A percentile compares a stretch with the other conserved stretches of the same genome.
Evolutionary conservation across 2,113 vertebrate species (phyloP).

Genomic region (Suricata suricatta): DNA sequence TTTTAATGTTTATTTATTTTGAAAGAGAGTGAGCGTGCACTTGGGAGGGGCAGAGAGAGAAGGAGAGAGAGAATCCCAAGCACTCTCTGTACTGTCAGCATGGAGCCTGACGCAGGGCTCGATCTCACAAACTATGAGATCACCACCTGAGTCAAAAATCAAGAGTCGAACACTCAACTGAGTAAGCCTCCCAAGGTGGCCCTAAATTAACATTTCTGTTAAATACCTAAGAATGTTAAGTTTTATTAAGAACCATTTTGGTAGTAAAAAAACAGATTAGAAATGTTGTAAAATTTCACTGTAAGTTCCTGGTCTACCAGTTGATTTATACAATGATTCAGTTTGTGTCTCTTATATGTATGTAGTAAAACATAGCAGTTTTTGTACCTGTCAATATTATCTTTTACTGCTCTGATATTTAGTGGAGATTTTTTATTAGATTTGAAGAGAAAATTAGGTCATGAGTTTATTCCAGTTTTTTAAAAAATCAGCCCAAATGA

Average conservation of each 20-base stretch:
- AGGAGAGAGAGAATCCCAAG: no score
- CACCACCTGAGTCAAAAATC: no score
- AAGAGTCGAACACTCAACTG: no score
- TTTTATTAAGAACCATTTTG: slow-evolving; percentile 52
- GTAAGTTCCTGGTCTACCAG: slow-evolving; percentile 10
- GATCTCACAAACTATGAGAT: no score
- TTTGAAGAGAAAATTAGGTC: slow-evolving; percentile 43
- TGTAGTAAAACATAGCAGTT: background rate
- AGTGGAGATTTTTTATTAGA: slow-evolving; percentile 31
- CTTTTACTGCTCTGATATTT: slow-evolving; percentile 3
- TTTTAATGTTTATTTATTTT: no score
- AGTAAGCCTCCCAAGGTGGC: no score
- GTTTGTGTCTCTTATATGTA: background rate
- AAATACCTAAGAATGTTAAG: background rate
- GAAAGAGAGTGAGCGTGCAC: no score
- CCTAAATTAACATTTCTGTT: background rate
- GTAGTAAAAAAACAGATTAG: slow-evolving; percentile 35
- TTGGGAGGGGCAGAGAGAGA: no score
- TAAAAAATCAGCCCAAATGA: background rate
- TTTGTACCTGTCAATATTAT: background rate
- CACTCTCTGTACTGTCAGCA: no score
- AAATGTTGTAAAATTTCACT: slow-evolving; percentile 36
- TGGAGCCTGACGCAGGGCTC: no score
- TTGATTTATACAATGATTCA: slow-evolving; percentile 32
- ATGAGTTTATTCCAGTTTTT: slow-evolving; percentile 28